Conservation (phyloP, 2,888 invertebrate species). For the Ophraella communa region DNA sequence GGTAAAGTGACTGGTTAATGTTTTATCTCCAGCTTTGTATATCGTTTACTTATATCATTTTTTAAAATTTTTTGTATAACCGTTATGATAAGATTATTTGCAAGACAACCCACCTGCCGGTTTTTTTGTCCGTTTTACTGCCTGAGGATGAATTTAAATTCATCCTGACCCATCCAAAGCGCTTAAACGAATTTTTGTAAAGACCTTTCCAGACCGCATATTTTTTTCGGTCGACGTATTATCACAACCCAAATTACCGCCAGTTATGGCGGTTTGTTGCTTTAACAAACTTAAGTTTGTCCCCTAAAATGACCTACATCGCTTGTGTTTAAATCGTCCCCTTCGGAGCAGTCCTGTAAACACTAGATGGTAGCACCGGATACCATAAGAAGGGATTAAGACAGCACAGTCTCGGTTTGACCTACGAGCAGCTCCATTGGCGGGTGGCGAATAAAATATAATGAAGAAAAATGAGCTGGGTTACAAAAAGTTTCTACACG, state of each 20-base stretch:
- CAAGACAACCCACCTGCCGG: too few species aligned
- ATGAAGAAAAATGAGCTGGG: neutral
- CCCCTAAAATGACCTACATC: constrained; percentile 1
- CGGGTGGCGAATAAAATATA: neutral
- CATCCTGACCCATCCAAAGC: too few species aligned
- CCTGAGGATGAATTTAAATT: too few species aligned
- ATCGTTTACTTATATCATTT: too few species aligned
- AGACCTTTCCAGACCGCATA: neutral
- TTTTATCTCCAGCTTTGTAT: too few species aligned
- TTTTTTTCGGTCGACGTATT: neutral
- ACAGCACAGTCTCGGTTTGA: neutral
- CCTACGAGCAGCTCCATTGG: neutral
- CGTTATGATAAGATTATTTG: too few species aligned
- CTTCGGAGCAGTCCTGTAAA: constrained; percentile 10
- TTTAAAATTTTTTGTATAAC: too few species aligned
- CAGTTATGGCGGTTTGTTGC: constrained; percentile 4
- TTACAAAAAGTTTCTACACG: neutral
- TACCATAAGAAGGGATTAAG: constrained; percentile 1
- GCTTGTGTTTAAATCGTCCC: constrained; percentile 9
- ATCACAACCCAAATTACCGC: neutral
- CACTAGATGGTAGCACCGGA: constrained; percentile 10
- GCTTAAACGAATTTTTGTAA: too few species aligned
- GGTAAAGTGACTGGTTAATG: too few species aligned
- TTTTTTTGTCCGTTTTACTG: too few species aligned
- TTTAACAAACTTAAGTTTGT: constrained; percentile 2